Evolutionary conservation across 2,797 vertebrate genomes (phyloP).

Genomic region (Poliocrania exsul): DNA sequence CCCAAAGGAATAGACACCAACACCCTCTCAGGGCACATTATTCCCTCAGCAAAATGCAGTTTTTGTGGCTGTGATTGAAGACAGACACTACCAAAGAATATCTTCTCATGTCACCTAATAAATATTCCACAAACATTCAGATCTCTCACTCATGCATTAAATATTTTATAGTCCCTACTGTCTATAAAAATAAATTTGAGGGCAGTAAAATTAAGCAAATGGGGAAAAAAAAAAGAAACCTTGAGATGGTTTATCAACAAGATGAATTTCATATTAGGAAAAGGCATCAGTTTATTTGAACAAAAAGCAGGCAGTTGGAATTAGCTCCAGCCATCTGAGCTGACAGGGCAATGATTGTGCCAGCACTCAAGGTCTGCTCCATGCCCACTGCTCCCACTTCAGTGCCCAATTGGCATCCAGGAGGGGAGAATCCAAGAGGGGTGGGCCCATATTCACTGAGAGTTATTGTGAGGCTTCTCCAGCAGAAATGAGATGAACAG

Average conservation of each 20-base stretch:
- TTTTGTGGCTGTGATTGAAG: not conserved
- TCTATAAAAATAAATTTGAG: constrained; percentile 39
- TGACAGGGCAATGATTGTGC: not conserved
- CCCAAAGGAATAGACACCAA: not conserved
- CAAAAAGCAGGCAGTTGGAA: not conserved
- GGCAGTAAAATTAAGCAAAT: constrained; percentile 50
- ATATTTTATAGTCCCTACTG: constrained; percentile 48
- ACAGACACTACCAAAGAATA: constrained; percentile 39
- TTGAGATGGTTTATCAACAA: not conserved
- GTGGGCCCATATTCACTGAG: not conserved
- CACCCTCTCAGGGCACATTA: not conserved
- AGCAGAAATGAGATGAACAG: not conserved
- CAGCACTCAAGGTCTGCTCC: not conserved
- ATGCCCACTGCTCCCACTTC: not conserved
- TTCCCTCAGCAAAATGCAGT: not conserved
- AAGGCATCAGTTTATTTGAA: not conserved
- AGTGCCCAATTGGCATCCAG: not conserved
- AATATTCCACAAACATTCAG: constrained; percentile 64
- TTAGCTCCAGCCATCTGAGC: not conserved
- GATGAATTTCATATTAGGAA: not conserved
- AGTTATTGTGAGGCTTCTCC: not conserved
- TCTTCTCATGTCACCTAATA: constrained; percentile 35
- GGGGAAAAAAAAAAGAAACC: not conserved
- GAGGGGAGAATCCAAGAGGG: not conserved
- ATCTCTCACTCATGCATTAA: constrained; percentile 27